phyloP scores from a whole-genome alignment of 2,797 vertebrate species.

The Mus minutoides region DNA sequence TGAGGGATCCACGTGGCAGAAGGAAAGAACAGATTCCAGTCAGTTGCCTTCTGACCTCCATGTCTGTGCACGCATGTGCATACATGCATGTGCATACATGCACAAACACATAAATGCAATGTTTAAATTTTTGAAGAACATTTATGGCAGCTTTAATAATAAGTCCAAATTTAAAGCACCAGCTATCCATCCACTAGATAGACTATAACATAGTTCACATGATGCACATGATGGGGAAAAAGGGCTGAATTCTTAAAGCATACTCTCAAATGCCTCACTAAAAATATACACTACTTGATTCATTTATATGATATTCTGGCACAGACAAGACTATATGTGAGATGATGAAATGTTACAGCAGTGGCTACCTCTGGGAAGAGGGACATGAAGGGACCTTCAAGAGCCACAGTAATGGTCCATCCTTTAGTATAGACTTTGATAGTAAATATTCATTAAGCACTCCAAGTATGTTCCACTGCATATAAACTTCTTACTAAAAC shows the following conservation, averaged over 20 bases:
- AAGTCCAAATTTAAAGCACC: slow-evolving; percentile 33
- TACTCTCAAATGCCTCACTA: slow-evolving; percentile 42
- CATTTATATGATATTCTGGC: slow-evolving; percentile 22
- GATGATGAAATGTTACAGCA: slow-evolving; percentile 6
- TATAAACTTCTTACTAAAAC: slow-evolving; percentile 17
- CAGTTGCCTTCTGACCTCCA: neutral
- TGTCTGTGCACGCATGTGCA: neutral
- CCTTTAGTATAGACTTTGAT: neutral
- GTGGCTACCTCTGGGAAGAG: neutral
- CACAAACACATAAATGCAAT: neutral
- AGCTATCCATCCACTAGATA: slow-evolving; percentile 19
- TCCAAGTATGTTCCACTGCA: neutral
- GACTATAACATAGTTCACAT: neutral
- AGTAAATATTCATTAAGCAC: neutral
- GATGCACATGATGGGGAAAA: neutral
- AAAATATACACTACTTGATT: slow-evolving; percentile 7
- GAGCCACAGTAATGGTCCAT: neutral
- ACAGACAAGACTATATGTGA: neutral
- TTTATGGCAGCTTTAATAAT: slow-evolving; percentile 1
- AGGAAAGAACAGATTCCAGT: neutral
- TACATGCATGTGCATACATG: neutral
- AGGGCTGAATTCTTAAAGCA: slow-evolving; percentile 37
- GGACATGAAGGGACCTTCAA: neutral
- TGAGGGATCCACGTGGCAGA: neutral
- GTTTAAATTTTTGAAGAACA: neutral